These are phyloP conservation scores for Dryoscopus gambensis DNA, from an alignment of 2,113 vertebrate genomes.

Conservation along the genomic window DNA sequence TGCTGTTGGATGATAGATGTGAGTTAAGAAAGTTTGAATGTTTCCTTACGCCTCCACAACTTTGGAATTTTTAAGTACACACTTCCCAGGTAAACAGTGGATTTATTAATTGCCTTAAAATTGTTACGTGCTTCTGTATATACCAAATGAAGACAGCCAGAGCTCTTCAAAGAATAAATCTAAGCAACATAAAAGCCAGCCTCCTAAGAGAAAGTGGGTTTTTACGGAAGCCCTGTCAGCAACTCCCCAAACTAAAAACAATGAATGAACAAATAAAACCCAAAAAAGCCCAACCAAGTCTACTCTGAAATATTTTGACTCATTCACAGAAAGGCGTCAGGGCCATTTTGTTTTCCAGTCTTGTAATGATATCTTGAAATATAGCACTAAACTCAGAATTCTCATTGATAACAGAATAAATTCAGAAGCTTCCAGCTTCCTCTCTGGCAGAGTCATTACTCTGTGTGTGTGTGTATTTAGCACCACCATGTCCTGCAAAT, in stretches of 20 bases:
- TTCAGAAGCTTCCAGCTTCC: not conserved
- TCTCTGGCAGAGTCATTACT: not conserved
- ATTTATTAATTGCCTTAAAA: not conserved
- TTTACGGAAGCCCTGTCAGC: not conserved
- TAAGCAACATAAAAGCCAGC: not conserved
- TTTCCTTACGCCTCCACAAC: not conserved
- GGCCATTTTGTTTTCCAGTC: not conserved
- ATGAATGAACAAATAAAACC: not conserved
- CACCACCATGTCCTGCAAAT: not conserved
- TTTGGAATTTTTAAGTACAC: not conserved
- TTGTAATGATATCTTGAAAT: not conserved
- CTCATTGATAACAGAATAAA: not conserved
- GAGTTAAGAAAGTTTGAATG: not conserved
- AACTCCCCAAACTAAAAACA: not conserved
- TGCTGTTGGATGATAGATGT: not conserved
- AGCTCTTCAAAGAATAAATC: not conserved
- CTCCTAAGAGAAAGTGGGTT: not conserved
- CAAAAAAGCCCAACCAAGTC: not conserved
- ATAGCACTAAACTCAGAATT: not conserved
- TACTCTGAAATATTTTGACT: not conserved
- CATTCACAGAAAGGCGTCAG: not conserved
- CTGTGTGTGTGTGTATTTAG: accelerated
- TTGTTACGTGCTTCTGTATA: accelerated
- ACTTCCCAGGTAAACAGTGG: not conserved
- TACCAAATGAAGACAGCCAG: not conserved